Evolutionary conservation across 2,888 invertebrate genomes (phyloP), one percentile per base, ranked within the genome.

Genomic region (Drepana falcataria): DNA sequence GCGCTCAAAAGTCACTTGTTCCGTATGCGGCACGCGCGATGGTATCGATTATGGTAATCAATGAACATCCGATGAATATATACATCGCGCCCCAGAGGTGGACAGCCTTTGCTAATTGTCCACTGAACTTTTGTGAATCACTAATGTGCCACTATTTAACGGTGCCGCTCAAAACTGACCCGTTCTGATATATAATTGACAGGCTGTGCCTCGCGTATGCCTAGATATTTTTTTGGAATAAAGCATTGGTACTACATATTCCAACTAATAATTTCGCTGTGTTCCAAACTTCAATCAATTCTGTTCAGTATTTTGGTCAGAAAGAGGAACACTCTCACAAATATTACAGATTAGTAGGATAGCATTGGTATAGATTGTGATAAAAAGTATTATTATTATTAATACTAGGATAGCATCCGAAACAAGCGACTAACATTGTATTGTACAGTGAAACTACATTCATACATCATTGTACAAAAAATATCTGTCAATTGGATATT

Each of bases 91-190:
- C 82, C 79, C 81, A 87, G 86, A 89, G 90, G 90, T 91, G 83
- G 87, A 88, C 90, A 90, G 88, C 90, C 90, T 90, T 87, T 87
- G 85, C 90, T 91, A 91, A 90, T 91, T 90, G 89, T 87, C 83
- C 87, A 83, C 80, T 87, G 86, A 86, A 87, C 88, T 74, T 86
- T 76, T 73, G 78, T 87, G 89, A 88, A 87, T 88, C 85, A 85
- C 75, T 87, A 85, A 87, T 85, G 77, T 68, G 76, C 68, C 71
- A 79, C 73, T 75, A 78, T 79, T 85, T 84, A 83, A 83, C 83
- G 77, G 83, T 81, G 73, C 73, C 57, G 69, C 67, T 60, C 61
- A 72, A 69, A 69, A 69, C 71, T 66, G 65, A 68, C 72, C 73
- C 65, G 21, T 21, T 1, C 21, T 21, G 21, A 21, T 21, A 21